Conservation (phyloP, 2,797 vertebrate genomes). For the Caiman crocodilus region DNA sequence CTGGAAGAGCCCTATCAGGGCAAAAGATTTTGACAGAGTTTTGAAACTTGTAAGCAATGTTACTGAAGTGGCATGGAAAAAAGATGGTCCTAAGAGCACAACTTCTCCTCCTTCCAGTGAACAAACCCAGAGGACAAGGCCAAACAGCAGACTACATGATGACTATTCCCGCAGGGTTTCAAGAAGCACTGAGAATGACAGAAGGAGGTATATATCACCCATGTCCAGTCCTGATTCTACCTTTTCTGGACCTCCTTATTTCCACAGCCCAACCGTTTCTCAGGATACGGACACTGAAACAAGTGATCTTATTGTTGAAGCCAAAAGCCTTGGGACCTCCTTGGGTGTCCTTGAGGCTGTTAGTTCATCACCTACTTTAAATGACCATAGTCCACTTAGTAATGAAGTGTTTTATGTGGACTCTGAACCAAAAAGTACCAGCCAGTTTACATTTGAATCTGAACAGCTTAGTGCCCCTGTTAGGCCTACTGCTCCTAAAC, state of each 20-base stretch:
- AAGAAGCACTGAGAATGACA: constrained; percentile 80
- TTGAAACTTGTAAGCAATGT: constrained; percentile 90
- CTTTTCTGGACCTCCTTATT: background rate
- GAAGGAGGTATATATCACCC: constrained; percentile 79
- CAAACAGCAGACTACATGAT: constrained; percentile 90
- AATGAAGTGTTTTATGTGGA: constrained; percentile 67
- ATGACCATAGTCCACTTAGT: constrained; percentile 66
- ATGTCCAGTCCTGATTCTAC: constrained; percentile 63
- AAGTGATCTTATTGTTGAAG: constrained; percentile 19
- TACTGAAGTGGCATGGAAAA: constrained; percentile 85
- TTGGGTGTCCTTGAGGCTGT: constrained; percentile 19
- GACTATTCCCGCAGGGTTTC: constrained; percentile 93
- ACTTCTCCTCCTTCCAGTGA: constrained; percentile 49
- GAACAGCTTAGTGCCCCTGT: constrained; percentile 35
- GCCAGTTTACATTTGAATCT: constrained; percentile 30
- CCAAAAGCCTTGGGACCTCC: background rate
- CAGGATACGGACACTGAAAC: constrained; percentile 35
- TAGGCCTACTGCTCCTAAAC: constrained; percentile 80
- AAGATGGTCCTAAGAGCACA: constrained; percentile 50
- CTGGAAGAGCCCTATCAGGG: constrained; percentile 83
- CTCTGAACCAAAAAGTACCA: constrained; percentile 40
- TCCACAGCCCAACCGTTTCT: background rate
- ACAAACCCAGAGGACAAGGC: constrained; percentile 56
- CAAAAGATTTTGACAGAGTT: constrained; percentile 87
- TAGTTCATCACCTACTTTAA: constrained; percentile 29